Evolutionary conservation across 2,797 vertebrate genomes (phyloP).

Genomic region (Melanotaenia maccullochi): DNA sequence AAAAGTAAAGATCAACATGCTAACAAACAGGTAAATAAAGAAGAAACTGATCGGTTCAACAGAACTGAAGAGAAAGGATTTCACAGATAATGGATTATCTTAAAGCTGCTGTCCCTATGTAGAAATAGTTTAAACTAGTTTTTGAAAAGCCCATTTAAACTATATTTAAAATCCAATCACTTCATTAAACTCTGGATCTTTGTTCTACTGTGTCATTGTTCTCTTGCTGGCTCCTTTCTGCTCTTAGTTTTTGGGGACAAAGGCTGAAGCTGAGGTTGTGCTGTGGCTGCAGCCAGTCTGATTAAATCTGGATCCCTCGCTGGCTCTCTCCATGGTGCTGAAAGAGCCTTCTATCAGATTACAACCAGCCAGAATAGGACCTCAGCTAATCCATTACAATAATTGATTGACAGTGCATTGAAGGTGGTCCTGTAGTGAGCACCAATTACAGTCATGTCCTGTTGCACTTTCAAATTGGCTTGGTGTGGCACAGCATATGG

Average conservation of each 20-base stretch:
- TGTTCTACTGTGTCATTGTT: conserved; percentile 64
- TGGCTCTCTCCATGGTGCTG: conserved; percentile 94
- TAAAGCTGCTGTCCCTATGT: neutral
- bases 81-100: neutral
- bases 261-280: conserved; percentile 62
- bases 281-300: conserved; percentile 78
- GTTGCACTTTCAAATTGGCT: conserved; percentile 88
- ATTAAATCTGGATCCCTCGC: conserved; percentile 96
- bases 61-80: neutral
- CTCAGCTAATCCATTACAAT: conserved; percentile 95
- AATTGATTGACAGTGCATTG: conserved; percentile 94
- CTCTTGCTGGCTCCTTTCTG: conserved; percentile 46
- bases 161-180: conserved; percentile 63
- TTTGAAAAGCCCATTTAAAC: conserved; percentile 27
- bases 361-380: conserved; percentile 90
- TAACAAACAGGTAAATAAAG: neutral
- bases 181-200: conserved; percentile 64
- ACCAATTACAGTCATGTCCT: conserved; percentile 87
- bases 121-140: conserved; percentile 28
- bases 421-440: conserved; percentile 88
- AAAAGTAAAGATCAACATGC: neutral
- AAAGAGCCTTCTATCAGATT: conserved; percentile 96
- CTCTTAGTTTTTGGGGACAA: conserved; percentile 63
- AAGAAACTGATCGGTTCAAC: neutral
- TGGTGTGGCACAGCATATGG: conserved; percentile 44